Evolutionary conservation across 2,888 invertebrate species (phyloP), one percentile per base, ranked within the genome.

Genomic region (Merodon equestris): DNA sequence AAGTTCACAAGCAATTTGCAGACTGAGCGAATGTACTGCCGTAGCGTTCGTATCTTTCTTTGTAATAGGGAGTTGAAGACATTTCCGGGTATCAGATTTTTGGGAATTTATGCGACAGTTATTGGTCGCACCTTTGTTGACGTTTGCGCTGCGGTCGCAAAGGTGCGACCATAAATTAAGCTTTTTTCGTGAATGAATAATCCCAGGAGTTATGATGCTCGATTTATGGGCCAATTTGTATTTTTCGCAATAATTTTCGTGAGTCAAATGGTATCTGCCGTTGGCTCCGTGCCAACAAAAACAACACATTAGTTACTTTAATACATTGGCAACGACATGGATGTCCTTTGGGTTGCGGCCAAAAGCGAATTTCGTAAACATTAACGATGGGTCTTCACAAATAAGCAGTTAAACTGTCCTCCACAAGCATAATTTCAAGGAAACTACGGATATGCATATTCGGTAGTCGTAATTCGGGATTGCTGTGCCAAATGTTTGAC

Each of bases 51-150:
- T 61, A 66, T 75, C 70, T 53, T 56, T 38, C 50, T 40, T 2
- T 27, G 66, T 81, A 81, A 81, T 81, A 75, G 81, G 61, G 79
- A 47, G 50, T 71, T 56, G 81, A 75, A 70, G 64, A 54, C 50
- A 75, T 81, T 81, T 81, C 81, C 81, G 81, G 81, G 81, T 70
- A 61, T 71, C 56, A 61, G 70, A 74, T 71, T 74, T 81, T 75
- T 48, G 75, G 51, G 51, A 71, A 81, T 81, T 75, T 81, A 75
- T 81, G 66, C 50, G 81, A 75, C 75, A 81, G 61, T 75, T 75
- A 81, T 81, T 71, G 81, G 51, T 70, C 48, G 61, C 45, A 42
- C 71, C 71, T 70, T 81, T 75, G 75, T 75, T 71, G 56, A 50
- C 51, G 60, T n/a, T 38, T 51, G 40, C 10, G 40, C 51, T 64